Evolutionary conservation across 2,888 invertebrate species (phyloP).

Genomic region (Andricus quercusramuli): DNA sequence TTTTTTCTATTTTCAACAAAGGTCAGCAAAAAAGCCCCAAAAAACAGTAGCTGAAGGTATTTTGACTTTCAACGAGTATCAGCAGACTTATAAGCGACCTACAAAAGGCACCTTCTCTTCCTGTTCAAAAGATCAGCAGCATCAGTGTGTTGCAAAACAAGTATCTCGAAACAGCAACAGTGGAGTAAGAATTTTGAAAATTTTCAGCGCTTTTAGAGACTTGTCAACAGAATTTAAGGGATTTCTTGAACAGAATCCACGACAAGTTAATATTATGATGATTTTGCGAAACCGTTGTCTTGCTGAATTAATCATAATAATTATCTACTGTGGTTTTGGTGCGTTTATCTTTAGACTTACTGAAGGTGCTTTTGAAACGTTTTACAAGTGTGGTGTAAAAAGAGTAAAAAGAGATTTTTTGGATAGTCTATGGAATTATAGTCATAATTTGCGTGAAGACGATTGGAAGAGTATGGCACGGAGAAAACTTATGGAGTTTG

Average conservation of each 20-base stretch:
- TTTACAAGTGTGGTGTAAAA: slow-evolving; percentile 93
- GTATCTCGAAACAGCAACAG: slow-evolving; percentile 60
- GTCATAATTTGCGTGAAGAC: slow-evolving; percentile 90
- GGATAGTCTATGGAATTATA: slow-evolving; percentile 89
- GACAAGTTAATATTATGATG: slow-evolving; percentile 81
- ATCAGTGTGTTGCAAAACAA: slow-evolving; percentile 39
- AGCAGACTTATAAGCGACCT: slow-evolving; percentile 63
- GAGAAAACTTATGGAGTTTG: slow-evolving; percentile 89
- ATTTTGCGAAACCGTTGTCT: slow-evolving; percentile 84
- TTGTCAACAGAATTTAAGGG: slow-evolving; percentile 79
- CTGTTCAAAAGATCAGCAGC: slow-evolving; percentile 66
- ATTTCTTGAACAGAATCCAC: slow-evolving; percentile 80
- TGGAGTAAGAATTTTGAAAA: slow-evolving; percentile 55
- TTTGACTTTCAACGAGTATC: slow-evolving; percentile 44
- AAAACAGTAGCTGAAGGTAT: slow-evolving; percentile 33
- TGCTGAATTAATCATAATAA: slow-evolving; percentile 84
- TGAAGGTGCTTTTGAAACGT: slow-evolving; percentile 92
- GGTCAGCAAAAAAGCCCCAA: background rate
- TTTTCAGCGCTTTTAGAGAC: slow-evolving; percentile 63
- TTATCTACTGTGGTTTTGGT: slow-evolving; percentile 88
- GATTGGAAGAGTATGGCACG: slow-evolving; percentile 94
- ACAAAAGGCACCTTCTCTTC: slow-evolving; percentile 60
- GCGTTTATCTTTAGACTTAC: slow-evolving; percentile 89
- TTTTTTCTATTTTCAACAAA: slow-evolving; percentile 56
- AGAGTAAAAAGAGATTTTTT: slow-evolving; percentile 92